A percentile compares a stretch with the other conserved stretches of the same genome.
phyloP scores from a whole-genome alignment of 1,140 invertebrate genomes.

The Drosophila kepulauana region DNA sequence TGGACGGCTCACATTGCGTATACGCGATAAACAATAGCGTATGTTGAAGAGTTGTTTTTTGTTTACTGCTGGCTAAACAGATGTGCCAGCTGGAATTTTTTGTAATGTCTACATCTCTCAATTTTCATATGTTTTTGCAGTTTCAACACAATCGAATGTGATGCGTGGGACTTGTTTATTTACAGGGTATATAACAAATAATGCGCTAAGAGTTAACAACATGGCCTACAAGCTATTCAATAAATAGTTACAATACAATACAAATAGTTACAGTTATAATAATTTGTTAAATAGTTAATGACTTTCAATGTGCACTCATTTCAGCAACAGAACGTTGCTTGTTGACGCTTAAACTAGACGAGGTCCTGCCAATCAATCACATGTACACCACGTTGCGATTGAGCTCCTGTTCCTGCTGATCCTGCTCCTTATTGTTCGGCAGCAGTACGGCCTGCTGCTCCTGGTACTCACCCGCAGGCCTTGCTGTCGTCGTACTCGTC shows the following conservation, averaged over 20 bases:
- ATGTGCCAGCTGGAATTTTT: constrained; percentile 51
- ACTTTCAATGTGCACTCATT: constrained; percentile 77
- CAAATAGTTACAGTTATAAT: constrained; percentile 37
- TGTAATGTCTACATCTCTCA: constrained; percentile 18
- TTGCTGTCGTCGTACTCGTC: constrained; percentile 30
- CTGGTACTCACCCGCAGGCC: constrained; percentile 66
- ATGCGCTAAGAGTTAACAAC: constrained; percentile 68
- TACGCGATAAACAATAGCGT: constrained; percentile 37
- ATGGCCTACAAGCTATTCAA: constrained; percentile 54
- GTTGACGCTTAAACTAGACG: constrained; percentile 51
- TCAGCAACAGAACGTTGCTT: constrained; percentile 31
- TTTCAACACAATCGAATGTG: constrained; percentile 1
- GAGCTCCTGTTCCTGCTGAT: constrained; percentile 36
- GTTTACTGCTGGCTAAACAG: constrained; percentile 29
- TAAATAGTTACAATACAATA: constrained; percentile 56
- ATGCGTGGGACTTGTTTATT: constrained; percentile 60
- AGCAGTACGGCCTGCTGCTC: constrained; percentile 70
- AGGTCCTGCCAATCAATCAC: constrained; percentile 56
- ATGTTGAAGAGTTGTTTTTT: constrained; percentile 5
- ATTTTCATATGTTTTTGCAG: not conserved
- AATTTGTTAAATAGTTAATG: constrained; percentile 67
- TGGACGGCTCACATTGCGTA: constrained; percentile 36
- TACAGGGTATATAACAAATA: constrained; percentile 65
- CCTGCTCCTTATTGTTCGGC: constrained; percentile 52
- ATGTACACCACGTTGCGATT: constrained; percentile 58